Conservation (phyloP, 1,140 invertebrate genomes). For the Plutomurus gul region DNA sequence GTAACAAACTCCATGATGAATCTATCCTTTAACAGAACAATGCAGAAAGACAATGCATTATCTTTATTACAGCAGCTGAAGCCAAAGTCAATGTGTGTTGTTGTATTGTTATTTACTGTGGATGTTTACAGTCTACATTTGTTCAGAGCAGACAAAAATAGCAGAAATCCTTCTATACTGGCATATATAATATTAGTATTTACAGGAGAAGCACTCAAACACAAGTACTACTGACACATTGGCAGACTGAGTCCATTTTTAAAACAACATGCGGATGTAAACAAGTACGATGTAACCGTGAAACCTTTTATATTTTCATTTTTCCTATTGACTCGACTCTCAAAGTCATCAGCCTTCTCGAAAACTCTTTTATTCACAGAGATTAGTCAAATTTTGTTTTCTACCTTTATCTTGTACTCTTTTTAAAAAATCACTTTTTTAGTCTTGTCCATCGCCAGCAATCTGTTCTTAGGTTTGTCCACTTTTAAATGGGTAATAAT, state of each 20-base stretch:
- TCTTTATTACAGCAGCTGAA: not conserved
- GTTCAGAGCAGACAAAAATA: not conserved
- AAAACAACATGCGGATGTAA: not conserved
- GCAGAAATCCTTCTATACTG: not conserved
- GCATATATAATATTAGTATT: not conserved
- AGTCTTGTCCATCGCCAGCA: too few relatives aligned
- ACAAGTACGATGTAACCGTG: not conserved
- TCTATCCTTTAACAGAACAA: constrained; percentile 21
- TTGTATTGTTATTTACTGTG: not conserved
- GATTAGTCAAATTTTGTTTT: too few relatives aligned
- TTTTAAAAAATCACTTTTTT: too few relatives aligned
- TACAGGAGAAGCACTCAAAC: not conserved
- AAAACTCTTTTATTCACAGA: not conserved
- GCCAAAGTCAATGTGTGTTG: not conserved
- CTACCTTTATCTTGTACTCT: not conserved
- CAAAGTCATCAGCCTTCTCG: constrained; percentile 15
- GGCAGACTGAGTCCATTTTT: not conserved
- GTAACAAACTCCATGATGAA: not conserved
- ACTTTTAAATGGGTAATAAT: too few relatives aligned
- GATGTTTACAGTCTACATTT: not conserved
- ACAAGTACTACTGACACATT: not conserved
- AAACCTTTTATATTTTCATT: constrained; percentile 28
- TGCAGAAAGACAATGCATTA: constrained; percentile 14
- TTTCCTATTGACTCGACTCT: not conserved
- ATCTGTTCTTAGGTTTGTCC: too few relatives aligned